These are phyloP conservation scores for Phasianus colchicus DNA, from an alignment of 2,113 vertebrate species.

Conservation along the genomic window DNA sequence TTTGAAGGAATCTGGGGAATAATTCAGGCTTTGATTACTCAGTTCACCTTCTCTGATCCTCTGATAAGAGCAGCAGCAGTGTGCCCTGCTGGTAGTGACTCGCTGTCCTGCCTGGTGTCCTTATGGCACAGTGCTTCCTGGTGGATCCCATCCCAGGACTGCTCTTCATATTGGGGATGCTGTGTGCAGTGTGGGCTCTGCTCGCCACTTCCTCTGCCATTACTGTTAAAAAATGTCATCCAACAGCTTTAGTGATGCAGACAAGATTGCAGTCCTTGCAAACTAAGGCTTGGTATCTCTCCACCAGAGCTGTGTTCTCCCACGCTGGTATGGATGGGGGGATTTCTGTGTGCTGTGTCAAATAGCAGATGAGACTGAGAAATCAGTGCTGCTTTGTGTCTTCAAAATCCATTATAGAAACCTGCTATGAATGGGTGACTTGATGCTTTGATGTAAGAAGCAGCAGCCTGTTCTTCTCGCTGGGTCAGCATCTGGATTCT, in stretches of 20 bases:
- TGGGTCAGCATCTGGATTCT: neutral
- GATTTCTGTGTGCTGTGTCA: neutral
- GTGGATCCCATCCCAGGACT: neutral
- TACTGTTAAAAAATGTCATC: fast-evolving
- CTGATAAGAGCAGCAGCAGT: neutral
- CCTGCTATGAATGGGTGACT: fast-evolving
- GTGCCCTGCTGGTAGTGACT: neutral
- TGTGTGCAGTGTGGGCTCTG: neutral
- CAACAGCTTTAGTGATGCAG: neutral
- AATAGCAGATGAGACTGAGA: neutral
- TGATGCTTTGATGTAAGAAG: neutral
- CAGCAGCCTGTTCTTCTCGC: neutral
- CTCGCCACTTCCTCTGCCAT: fast-evolving
- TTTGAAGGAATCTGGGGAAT: neutral
- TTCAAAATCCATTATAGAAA: neutral
- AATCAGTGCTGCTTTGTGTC: neutral
- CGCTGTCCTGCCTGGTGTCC: fast-evolving
- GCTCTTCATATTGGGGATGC: neutral
- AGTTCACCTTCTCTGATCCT: neutral
- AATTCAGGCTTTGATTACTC: neutral
- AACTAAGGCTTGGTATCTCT: neutral
- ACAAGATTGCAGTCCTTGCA: neutral
- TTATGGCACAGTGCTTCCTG: neutral
- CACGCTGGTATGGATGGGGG: neutral
- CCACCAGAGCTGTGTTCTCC: neutral